These are phyloP conservation scores for Hydractinia symbiolongicarpus DNA, from an alignment of 30 jellyfish, hydroid and myxozoan genomes.

Conservation along the genomic window DNA sequence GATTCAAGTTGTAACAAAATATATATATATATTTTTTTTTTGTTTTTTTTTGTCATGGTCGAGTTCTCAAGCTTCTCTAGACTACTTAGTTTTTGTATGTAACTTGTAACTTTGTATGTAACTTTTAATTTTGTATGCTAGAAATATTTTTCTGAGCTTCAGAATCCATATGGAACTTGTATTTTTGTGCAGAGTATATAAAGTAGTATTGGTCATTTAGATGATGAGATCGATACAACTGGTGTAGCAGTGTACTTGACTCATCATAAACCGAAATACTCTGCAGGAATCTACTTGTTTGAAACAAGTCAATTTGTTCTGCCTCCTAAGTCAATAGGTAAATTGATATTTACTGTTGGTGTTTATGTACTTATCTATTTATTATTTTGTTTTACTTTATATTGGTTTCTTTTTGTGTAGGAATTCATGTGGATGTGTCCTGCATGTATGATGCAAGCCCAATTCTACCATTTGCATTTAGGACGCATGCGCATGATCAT, in stretches of 20 bases:
- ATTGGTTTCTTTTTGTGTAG: slow-evolving; percentile 10
- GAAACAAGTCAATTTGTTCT: slow-evolving; percentile 36
- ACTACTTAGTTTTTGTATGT: too few species aligned
- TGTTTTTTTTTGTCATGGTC: too few species aligned
- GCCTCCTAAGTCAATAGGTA: slow-evolving; percentile 65
- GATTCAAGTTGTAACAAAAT: too few species aligned
- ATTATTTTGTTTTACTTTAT: too few species aligned
- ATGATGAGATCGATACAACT: slow-evolving; percentile 6
- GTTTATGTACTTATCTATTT: too few species aligned
- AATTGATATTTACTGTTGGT: not conserved
- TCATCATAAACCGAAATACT: not conserved
- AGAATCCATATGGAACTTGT: too few species aligned
- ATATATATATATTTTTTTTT: too few species aligned
- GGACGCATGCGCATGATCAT: slow-evolving; percentile 77
- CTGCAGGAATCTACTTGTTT: slow-evolving; percentile 50
- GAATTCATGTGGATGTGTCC: slow-evolving; percentile 61
- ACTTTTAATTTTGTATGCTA: too few species aligned
- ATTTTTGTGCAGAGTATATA: too few species aligned
- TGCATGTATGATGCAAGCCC: slow-evolving; percentile 47
- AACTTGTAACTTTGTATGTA: too few species aligned
- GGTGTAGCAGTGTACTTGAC: slow-evolving; percentile 8
- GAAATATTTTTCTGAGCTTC: too few species aligned
- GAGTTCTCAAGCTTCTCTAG: too few species aligned
- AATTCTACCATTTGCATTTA: slow-evolving; percentile 80
- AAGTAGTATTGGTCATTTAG: not conserved